Evolutionary conservation across 2,113 vertebrate species (phyloP), one percentile per base, ranked within the genome.

Genomic region (Paramormyrops kingsleyae): DNA sequence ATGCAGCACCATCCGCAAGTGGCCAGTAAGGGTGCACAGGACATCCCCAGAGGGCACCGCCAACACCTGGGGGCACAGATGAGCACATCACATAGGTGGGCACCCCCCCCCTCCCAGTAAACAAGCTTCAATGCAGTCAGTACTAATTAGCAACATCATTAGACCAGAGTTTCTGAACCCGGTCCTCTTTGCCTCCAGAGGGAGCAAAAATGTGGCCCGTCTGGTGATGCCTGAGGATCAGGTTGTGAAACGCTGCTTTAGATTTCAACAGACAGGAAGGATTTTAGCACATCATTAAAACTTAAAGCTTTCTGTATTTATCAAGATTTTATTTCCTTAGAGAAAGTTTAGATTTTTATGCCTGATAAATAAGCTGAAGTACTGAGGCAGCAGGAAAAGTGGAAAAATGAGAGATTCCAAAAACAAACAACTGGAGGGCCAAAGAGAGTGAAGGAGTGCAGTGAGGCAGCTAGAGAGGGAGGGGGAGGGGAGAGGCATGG

Each of bases 1-100:
- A 19, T 96, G 97, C 50, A 96, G 96, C 31, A 99, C 97, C 0
- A 97, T 94, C 90, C 91, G 95, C 12, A 93, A 97, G 91, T 97
- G 97, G 9, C 96, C 95, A 7, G 49, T 90, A 31, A 92, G 93
- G 42, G 94, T 95, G 1, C 94, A 95, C 35, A 98, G 93, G 77
- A 94, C 86, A 90, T 94, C 95, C 50, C 96, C 97, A 91, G 97
- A 97, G 13, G 95, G 94, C 56, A 98, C 49, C 89, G 96, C 96
- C 42, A 99, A 90, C 85, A 99, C 95, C 99, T 99, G 93, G 5
- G 49, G 70, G 93, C 90, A 95, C 6, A 87, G 49, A 87, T 24
- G 46, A 15, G 50, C 9, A 15, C 44, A 24, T 84, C 80, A 83
- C 8, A 83, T 49, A n/a, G 88, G 50, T 46, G 24, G 24, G 7